Evolutionary conservation across 2,888 invertebrate genomes (phyloP), one percentile per base, ranked within the genome.

Genomic region (Sesia apiformis): DNA sequence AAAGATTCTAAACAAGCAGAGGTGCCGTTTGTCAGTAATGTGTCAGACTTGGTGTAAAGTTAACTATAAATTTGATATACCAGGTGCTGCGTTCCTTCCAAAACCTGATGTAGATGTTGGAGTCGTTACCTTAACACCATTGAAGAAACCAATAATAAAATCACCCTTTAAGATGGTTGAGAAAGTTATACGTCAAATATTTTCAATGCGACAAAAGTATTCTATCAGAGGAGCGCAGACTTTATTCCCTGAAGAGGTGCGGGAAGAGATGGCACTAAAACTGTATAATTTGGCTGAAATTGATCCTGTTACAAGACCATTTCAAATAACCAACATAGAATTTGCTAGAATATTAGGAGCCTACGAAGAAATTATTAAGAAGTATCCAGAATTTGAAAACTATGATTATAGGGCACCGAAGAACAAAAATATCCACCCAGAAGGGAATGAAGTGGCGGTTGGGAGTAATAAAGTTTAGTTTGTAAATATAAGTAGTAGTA

Each of bases 41-140:
- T 96, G 96, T 62, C 99, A 99, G 84, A 93, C 95, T 69, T 96
- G 97, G 93, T 97, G 98, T 61, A 86, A 93, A 61, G 96, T 97
- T 0, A 83, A 93, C 52, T 91, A 97, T 55, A 93, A 94, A 72
- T 98, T 98, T 79, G 93, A 93, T 56, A 98, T 99, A 70, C 93
- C 96, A 4, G 98, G 98, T 67, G 90, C 87, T 63, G 95, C 96
- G 0, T 99, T 99, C 86, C 91, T 98, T 40, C 99, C 99, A 0
- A 94, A 95, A 72, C 99, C 99, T 0, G 93, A 99, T 59, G 98
- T 99, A 4, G 98, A 99, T 90, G 99, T 98, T 0, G 98, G 97
- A 8, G 96, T 99, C 1, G 97, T 99, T 0, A 94, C 94, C 52
- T 91, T 99, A 52, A 91, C 93, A 8, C 99, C 99, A 1, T 79